Percentiles rank a stretch among this genome's conserved stretches.
Conservation (phyloP, 1,140 invertebrate genomes). For the Heliconius nattereri region DNA sequence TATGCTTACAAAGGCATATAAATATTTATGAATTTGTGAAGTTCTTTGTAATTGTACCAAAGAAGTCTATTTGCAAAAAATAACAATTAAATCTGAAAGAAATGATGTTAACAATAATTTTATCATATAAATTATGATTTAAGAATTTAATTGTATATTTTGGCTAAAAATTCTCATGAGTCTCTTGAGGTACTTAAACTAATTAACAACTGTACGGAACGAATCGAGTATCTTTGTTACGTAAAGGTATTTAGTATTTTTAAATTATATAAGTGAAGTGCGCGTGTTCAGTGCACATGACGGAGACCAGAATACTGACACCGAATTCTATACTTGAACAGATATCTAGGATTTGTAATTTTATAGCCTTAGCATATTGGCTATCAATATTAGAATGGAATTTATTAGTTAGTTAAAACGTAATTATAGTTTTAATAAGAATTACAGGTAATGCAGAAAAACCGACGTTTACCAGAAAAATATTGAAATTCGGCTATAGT, state of each 20-base stretch:
- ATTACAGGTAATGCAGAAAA: too few species aligned
- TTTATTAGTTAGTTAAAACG: neutral
- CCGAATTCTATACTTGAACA: slow-evolving; percentile 6
- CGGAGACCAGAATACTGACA: slow-evolving; percentile 17
- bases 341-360: slow-evolving; percentile 10
- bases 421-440: too few species aligned
- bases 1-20: too few species aligned
- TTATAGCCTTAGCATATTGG: neutral
- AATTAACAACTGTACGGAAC: slow-evolving; percentile 54
- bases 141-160: slow-evolving; percentile 44
- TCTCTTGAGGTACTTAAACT: slow-evolving; percentile 48
- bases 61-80: slow-evolving; percentile 8
- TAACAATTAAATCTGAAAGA: slow-evolving; percentile 18
- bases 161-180: slow-evolving; percentile 44
- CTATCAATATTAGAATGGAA: neutral
- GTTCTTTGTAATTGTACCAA: neutral
- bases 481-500: too few species aligned
- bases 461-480: too few species aligned
- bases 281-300: slow-evolving; percentile 21
- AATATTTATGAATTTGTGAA: neutral
- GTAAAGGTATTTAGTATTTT: slow-evolving; percentile 43
- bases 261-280: slow-evolving; percentile 44
- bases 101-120: slow-evolving; percentile 40
- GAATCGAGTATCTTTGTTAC: slow-evolving; percentile 43
- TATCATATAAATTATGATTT: slow-evolving; percentile 33